Evolutionary conservation across 1,140 invertebrate species (phyloP).

Genomic region (Apis dorsata): DNA sequence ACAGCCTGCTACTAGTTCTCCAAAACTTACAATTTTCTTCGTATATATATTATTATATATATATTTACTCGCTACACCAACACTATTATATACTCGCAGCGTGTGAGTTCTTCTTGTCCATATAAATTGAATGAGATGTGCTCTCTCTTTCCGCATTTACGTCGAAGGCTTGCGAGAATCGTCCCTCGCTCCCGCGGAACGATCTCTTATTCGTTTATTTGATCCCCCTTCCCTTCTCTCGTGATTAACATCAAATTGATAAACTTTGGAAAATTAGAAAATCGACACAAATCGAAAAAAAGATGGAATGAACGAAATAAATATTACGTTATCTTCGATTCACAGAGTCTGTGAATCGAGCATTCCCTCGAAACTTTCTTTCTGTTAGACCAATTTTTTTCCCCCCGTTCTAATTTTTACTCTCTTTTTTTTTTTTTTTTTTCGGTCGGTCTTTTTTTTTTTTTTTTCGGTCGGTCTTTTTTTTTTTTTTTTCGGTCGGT

Average conservation of each 20-base stretch:
- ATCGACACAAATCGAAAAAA: too few relatives aligned
- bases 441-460: background rate
- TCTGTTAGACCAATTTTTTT: background rate
- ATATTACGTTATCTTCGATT: background rate
- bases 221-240: background rate
- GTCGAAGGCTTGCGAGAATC: conserved; percentile 74
- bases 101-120: conserved; percentile 75
- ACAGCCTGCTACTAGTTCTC: conserved; percentile 56
- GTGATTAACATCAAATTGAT: background rate
- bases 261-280: too few relatives aligned
- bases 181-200: conserved; percentile 65
- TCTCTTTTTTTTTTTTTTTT: background rate
- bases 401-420: background rate
- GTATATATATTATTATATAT: conserved; percentile 5
- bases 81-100: conserved; percentile 69
- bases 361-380: background rate
- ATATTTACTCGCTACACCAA: conserved; percentile 67
- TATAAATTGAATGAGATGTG: conserved; percentile 67
- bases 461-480: too few relatives aligned
- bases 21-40: conserved; percentile 44
- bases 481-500: too few relatives aligned
- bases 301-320: background rate
- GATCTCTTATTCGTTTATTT: conserved; percentile 38
- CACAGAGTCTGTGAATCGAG: conserved; percentile 1
- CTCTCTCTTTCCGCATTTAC: conserved; percentile 73